Conservation (phyloP, 2,113 vertebrate species). For the Zonotrichia leucophrys region DNA sequence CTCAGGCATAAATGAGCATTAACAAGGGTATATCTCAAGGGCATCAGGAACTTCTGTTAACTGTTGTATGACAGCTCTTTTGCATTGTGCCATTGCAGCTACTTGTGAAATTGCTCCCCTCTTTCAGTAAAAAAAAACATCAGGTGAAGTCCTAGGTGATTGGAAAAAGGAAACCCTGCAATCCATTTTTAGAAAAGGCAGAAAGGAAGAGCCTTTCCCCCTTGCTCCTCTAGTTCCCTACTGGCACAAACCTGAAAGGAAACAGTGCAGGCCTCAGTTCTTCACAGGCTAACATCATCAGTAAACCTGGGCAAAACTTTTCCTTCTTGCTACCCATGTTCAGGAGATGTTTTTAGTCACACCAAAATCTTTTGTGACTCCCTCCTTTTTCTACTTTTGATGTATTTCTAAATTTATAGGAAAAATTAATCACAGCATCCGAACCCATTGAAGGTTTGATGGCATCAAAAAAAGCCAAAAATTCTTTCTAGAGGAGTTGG, state of each 20-base stretch:
- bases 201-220: not conserved
- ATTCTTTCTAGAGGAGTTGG: not conserved
- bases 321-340: not conserved
- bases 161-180: not conserved
- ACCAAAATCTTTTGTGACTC: not conserved
- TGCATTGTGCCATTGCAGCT: not conserved
- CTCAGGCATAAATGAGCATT: not conserved
- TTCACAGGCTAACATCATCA: not conserved
- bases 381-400: not conserved
- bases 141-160: not conserved
- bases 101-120: not conserved
- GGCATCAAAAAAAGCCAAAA: not conserved
- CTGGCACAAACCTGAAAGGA: not conserved
- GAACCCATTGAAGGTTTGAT: not conserved
- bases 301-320: not conserved
- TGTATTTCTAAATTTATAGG: not conserved
- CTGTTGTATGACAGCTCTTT: not conserved
- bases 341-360: not conserved
- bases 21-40: not conserved
- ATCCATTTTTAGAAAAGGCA: not conserved
- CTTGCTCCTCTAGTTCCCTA: not conserved
- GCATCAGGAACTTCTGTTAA: not conserved
- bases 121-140: not conserved
- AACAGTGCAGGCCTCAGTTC: not conserved
- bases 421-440: not conserved